Conservation (phyloP, 2,113 vertebrate species). For the human region DNA sequence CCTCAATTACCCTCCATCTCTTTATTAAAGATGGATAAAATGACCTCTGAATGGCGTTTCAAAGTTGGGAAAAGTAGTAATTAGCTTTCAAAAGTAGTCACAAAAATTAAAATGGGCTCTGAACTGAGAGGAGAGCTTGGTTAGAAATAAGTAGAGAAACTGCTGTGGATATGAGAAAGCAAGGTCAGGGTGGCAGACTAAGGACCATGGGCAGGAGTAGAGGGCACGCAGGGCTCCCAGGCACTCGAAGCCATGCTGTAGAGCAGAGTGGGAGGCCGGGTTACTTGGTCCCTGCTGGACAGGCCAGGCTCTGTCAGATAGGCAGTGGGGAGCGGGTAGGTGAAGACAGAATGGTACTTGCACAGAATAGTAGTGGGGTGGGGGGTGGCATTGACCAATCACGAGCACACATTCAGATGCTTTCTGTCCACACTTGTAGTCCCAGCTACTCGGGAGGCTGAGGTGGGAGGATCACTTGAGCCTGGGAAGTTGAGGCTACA, state of each 20-base stretch:
- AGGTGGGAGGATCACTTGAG: background rate
- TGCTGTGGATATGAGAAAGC: background rate
- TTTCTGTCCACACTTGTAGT: background rate
- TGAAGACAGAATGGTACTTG: background rate
- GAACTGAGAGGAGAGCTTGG: background rate
- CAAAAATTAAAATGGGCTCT: background rate
- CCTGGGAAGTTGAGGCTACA: background rate
- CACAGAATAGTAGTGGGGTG: background rate
- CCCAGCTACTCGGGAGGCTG: background rate
- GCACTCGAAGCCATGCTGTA: background rate
- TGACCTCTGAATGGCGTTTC: background rate
- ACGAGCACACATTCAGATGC: background rate
- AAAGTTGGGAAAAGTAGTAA: background rate
- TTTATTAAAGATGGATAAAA: background rate
- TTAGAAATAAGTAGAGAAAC: background rate
- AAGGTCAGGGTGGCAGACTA: background rate
- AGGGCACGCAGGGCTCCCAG: background rate
- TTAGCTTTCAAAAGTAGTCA: background rate
- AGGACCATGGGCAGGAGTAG: background rate
- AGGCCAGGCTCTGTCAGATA: background rate
- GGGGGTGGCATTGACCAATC: background rate
- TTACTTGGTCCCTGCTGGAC: background rate
- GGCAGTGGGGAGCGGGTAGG: background rate
- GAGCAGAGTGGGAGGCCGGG: background rate
- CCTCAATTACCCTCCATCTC: background rate